Evolutionary conservation across 2,113 vertebrate species (phyloP).

Genomic region (Caloenas nicobarica): DNA sequence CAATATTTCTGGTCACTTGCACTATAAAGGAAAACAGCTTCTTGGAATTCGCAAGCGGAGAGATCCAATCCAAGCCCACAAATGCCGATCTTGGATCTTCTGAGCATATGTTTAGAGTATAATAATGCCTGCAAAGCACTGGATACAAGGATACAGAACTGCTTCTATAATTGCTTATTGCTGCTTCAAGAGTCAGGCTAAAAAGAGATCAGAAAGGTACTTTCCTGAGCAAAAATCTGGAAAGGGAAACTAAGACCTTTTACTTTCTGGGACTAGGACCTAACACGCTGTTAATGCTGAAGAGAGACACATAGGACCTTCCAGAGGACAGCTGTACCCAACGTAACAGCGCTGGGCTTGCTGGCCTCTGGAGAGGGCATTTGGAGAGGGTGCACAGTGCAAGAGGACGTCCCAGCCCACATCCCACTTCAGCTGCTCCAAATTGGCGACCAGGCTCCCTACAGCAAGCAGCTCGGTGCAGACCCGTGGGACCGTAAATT

Average conservation of each 20-base stretch:
- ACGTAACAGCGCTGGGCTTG: accelerated
- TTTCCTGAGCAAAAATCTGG: neutral
- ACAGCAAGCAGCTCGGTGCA: neutral
- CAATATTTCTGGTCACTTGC: slow-evolving; percentile 26
- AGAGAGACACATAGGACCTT: neutral
- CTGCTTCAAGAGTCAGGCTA: neutral
- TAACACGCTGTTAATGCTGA: neutral
- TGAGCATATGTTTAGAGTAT: slow-evolving; percentile 1
- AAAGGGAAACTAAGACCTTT: neutral
- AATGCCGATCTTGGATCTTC: neutral
- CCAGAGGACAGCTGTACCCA: neutral
- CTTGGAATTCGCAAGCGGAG: neutral
- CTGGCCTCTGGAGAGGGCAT: neutral
- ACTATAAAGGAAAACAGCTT: slow-evolving; percentile 14
- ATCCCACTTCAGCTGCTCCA: neutral
- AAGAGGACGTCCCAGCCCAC: neutral
- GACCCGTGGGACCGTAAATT: neutral
- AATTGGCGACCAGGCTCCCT: neutral
- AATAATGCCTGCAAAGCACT: neutral
- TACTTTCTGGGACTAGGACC: neutral
- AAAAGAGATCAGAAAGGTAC: neutral
- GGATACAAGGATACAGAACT: neutral
- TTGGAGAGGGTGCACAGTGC: neutral
- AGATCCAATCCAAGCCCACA: neutral
- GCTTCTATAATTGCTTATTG: neutral